Conservation (phyloP, 1,140 invertebrate species). For the Melitaea cinxia region DNA sequence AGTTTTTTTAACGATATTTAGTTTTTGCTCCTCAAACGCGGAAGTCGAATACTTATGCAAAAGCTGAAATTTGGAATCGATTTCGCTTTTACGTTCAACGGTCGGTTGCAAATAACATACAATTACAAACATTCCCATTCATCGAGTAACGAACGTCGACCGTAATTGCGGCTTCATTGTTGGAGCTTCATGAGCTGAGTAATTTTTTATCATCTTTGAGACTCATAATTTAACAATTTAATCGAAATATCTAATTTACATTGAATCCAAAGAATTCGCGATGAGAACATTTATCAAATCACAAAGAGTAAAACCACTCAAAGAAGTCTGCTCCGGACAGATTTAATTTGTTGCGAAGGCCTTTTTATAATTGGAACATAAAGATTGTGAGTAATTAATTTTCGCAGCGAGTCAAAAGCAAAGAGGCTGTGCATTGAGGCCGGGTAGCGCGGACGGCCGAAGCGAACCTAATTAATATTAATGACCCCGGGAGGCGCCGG, state of each 20-base stretch:
- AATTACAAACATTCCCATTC: constrained; percentile 67
- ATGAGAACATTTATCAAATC: constrained; percentile 79
- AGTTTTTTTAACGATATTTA: constrained; percentile 71
- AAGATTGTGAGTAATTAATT: constrained; percentile 82
- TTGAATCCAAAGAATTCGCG: constrained; percentile 73
- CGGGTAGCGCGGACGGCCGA: constrained; percentile 54
- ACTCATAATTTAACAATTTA: constrained; percentile 71
- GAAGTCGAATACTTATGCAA: constrained; percentile 78
- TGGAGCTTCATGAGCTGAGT: constrained; percentile 37
- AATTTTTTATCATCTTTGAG: constrained; percentile 39
- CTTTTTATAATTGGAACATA: constrained; percentile 82
- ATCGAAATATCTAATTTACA: constrained; percentile 74
- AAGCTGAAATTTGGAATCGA: constrained; percentile 71
- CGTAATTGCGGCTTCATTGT: constrained; percentile 62
- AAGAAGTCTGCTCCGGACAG: constrained; percentile 78
- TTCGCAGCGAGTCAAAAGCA: constrained; percentile 79
- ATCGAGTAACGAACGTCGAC: constrained; percentile 46
- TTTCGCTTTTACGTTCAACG: constrained; percentile 71
- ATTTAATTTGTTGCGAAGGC: constrained; percentile 82
- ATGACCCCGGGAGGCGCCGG: constrained; percentile 70
- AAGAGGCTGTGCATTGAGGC: constrained; percentile 69
- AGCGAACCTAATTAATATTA: constrained; percentile 80
- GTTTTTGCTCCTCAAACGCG: constrained; percentile 75
- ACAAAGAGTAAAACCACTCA: constrained; percentile 81
- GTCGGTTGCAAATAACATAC: constrained; percentile 64